phyloP scores from a whole-genome alignment of 2,113 vertebrate species.

The Ranitomeya variabilis region DNA sequence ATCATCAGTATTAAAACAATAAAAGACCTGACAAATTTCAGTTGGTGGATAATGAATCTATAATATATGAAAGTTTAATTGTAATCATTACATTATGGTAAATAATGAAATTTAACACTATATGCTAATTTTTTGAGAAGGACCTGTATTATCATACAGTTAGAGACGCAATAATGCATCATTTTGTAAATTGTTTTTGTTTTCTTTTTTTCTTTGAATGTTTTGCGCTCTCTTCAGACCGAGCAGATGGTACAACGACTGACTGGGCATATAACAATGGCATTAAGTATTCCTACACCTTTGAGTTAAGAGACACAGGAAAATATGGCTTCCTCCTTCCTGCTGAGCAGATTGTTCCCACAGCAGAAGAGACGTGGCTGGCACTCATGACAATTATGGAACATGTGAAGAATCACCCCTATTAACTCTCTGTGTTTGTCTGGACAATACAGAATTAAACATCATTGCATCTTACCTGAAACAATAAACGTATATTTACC shows the following conservation, averaged over 20 bases:
- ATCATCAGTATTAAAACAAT: too few relatives aligned
- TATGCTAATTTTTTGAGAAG: too few relatives aligned
- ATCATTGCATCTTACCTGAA: neutral
- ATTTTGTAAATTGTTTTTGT: neutral
- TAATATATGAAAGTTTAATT: too few relatives aligned
- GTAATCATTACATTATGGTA: too few relatives aligned
- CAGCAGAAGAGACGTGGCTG: conserved; percentile 84
- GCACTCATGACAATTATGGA: conserved; percentile 80
- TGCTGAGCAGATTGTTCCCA: conserved; percentile 84
- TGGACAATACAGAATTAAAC: neutral
- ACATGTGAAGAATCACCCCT: conserved; percentile 72
- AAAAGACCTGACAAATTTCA: too few relatives aligned
- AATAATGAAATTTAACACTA: too few relatives aligned
- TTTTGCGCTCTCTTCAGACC: conserved; percentile 68
- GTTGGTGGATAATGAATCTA: too few relatives aligned
- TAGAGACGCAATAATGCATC: neutral
- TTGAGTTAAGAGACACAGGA: conserved; percentile 87
- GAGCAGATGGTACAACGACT: conserved; percentile 78
- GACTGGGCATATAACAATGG: conserved; percentile 84
- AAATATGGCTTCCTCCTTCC: conserved; percentile 84
- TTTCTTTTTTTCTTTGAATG: neutral
- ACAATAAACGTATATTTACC: neutral
- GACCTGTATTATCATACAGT: neutral
- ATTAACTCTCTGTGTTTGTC: conserved; percentile 61
- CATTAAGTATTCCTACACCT: conserved; percentile 84